Evolutionary conservation across 2,888 invertebrate species (phyloP).

Genomic region (Conchocele bisecta): DNA sequence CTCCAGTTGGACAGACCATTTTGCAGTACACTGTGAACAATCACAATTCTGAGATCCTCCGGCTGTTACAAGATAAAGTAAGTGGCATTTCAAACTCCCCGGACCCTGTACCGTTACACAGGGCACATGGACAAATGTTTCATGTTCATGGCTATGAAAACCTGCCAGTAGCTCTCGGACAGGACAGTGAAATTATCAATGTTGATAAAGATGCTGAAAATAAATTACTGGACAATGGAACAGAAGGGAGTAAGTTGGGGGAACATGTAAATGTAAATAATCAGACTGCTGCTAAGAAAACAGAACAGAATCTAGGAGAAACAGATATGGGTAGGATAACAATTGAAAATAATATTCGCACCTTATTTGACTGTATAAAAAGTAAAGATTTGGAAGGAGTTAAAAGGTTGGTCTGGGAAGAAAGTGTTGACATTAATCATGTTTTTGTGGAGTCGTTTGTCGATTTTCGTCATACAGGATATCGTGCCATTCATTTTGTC

Average conservation of each 20-base stretch:
- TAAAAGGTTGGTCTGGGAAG: conserved; percentile 39
- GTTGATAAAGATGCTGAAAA: no score
- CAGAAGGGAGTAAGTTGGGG: neutral
- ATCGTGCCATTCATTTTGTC: conserved; percentile 65
- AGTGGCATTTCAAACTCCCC: no score
- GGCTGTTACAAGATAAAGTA: no score
- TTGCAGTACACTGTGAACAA: no score
- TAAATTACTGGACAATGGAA: neutral
- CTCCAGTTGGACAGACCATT: no score
- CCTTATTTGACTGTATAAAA: conserved; percentile 51
- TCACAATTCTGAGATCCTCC: no score
- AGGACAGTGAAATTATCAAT: no score
- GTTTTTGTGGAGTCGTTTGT: conserved; percentile 64
- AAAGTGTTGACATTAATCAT: conserved; percentile 62
- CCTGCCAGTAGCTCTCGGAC: no score
- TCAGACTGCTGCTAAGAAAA: neutral
- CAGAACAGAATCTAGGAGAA: no score
- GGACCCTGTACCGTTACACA: no score
- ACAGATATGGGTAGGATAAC: neutral
- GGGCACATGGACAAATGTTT: no score
- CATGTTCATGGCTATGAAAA: no score
- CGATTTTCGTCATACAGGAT: conserved; percentile 62
- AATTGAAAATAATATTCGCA: conserved; percentile 22
- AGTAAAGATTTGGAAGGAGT: conserved; percentile 61
- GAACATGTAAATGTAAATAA: neutral